Evolutionary conservation across 2,113 vertebrate genomes (phyloP).

Genomic region (Triplophysa siluroides): DNA sequence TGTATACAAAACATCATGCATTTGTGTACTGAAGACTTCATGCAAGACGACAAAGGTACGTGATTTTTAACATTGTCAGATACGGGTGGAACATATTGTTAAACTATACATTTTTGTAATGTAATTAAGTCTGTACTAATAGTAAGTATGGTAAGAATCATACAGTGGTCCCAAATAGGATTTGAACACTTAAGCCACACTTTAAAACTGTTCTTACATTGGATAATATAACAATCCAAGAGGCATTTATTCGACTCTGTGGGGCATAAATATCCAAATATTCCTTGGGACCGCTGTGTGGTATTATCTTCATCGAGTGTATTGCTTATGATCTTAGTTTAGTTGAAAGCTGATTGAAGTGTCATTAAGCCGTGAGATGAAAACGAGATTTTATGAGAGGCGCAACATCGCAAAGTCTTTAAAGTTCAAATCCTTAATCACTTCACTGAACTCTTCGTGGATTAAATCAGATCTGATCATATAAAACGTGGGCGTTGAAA

Average conservation of each 20-base stretch:
- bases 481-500: neutral
- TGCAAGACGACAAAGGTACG: constrained; percentile 42
- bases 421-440: constrained; percentile 18
- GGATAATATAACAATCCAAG: no score
- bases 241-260: neutral
- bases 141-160: no score
- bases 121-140: no score
- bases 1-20: neutral
- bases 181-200: neutral
- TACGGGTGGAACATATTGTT: neutral
- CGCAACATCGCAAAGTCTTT: neutral
- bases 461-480: constrained; percentile 21
- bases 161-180: neutral
- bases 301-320: neutral
- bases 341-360: constrained; percentile 4
- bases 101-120: no score
- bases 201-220: no score
- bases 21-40: constrained; percentile 2
- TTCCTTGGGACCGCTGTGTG: neutral
- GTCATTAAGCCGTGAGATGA: neutral
- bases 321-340: neutral
- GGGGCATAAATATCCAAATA: neutral
- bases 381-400: neutral
- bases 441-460: constrained; percentile 3
- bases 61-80: neutral